Conservation (phyloP, 2,113 vertebrate species). For the Fregata magnificens region DNA sequence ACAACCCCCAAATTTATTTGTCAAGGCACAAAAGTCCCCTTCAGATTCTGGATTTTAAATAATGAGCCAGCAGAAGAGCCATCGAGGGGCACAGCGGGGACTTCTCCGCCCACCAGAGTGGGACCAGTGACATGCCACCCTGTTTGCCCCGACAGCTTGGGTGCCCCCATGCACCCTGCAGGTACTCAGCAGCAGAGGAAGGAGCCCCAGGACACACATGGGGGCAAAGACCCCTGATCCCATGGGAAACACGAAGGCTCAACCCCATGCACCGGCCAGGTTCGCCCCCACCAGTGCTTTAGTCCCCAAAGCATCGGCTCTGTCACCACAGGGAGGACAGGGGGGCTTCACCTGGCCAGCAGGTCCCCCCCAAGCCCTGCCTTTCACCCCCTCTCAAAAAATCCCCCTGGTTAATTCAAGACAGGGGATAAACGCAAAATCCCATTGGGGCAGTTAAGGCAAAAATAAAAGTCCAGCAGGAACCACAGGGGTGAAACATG, state of each 20-base stretch:
- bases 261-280: not conserved
- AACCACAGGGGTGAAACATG: not conserved
- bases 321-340: not conserved
- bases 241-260: fast-evolving
- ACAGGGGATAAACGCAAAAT: not conserved
- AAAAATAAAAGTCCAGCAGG: not conserved
- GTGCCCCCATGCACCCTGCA: not conserved
- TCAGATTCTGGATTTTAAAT: conserved; percentile 49
- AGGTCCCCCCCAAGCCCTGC: not conserved
- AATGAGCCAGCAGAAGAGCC: not conserved
- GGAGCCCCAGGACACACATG: fast-evolving
- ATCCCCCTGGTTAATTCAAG: fast-evolving
- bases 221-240: fast-evolving
- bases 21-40: conserved; percentile 20
- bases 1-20: conserved; percentile 62
- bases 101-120: not conserved
- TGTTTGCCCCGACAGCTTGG: fast-evolving
- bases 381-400: not conserved
- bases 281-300: not conserved
- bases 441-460: not conserved
- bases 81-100: not conserved
- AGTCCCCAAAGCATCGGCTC: not conserved
- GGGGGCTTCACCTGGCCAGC: not conserved
- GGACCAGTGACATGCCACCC: not conserved
- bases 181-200: not conserved